Base-by-base conservation (phyloP, 2,113 vertebrate genomes). In the Polypterus senegalus region DNA sequence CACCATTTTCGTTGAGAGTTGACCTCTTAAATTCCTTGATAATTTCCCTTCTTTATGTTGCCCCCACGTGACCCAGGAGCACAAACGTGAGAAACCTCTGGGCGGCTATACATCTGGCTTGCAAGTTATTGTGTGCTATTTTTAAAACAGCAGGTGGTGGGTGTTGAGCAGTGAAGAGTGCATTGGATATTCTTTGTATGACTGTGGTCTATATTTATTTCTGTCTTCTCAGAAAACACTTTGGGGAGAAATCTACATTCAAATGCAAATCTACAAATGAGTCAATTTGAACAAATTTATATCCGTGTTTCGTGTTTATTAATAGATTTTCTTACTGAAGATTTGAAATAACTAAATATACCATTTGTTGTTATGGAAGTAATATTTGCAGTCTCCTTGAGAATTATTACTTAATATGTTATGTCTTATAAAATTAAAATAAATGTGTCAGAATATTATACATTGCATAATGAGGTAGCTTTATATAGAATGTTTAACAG, bases 11-110 rank as follows among this genome's bases (percentile, higher is more conserved):
- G 77, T 82, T 75, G 79, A 84, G 67, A 60, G 4, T 75, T 86
- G 87, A 87, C 87, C 88, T 87, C 78, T 86, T 78, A 74, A 86
- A 92, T 91, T 86, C 79, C 78, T 73, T 78, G 81, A 85, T 88
- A 84, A 88, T 89, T 90, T 88, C 78, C 75, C 81, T 81, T 86
- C 81, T 88, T 86, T 80, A 83, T 80, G 75, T 77, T 85, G 79
- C 83, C 86, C 88, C 81, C 79, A 81, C 69, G 72, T 82, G 85
- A 77, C 78, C 79, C 71, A 76, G 83, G 79, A 86, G 80, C 82
- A 82, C 80, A 89, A 88, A 88, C 87, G 89, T 92, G 88, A 91
- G 76, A 76, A 76, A 79, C 76, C 80, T 82, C 80, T 85, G 76
- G 79, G 79, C 80, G 78, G 87, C 86, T 76, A 83, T 84, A 86